Evolutionary conservation across 2,797 vertebrate species (phyloP).

Genomic region (Brachymystax lenok): DNA sequence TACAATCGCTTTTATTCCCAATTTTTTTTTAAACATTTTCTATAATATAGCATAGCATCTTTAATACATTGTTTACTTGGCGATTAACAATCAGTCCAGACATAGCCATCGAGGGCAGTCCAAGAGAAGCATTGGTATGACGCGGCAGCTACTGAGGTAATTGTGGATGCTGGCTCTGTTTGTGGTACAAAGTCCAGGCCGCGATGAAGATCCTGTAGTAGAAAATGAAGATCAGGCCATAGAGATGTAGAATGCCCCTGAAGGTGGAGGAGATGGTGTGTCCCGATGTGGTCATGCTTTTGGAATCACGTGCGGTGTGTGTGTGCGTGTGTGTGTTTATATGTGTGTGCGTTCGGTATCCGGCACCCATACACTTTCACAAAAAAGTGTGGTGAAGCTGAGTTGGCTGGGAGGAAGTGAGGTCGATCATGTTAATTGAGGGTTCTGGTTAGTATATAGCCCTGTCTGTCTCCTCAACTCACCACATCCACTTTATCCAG

Average conservation of each 20-base stretch:
- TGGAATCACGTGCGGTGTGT: not conserved
- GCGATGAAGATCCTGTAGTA: slow-evolving; percentile 81
- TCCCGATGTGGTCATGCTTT: slow-evolving; percentile 72
- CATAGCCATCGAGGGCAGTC: not conserved
- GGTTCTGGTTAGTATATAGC: slow-evolving; percentile 57
- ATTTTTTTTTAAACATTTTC: too few species aligned
- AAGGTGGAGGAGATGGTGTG: slow-evolving; percentile 78
- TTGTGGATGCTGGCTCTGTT: slow-evolving; percentile 75
- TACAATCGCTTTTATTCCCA: not conserved
- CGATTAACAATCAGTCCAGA: not conserved
- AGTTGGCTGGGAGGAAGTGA: slow-evolving; percentile 75
- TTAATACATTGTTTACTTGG: not conserved
- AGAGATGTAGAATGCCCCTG: slow-evolving; percentile 75
- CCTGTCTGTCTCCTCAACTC: slow-evolving; percentile 34
- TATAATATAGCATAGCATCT: not conserved
- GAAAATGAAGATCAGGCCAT: slow-evolving; percentile 79
- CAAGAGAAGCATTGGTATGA: slow-evolving; percentile 73
- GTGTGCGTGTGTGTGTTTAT: slow-evolving; percentile 22
- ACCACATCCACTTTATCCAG: slow-evolving; percentile 51
- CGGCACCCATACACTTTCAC: slow-evolving; percentile 49
- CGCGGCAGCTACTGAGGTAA: slow-evolving; percentile 69
- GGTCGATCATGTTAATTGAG: slow-evolving; percentile 60
- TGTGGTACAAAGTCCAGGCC: slow-evolving; percentile 80
- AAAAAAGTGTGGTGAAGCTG: slow-evolving; percentile 40
- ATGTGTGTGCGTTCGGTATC: not conserved